These are phyloP conservation scores for Trichosurus vulpecula DNA, from an alignment of 2,797 vertebrate genomes.

Conservation along the genomic window DNA sequence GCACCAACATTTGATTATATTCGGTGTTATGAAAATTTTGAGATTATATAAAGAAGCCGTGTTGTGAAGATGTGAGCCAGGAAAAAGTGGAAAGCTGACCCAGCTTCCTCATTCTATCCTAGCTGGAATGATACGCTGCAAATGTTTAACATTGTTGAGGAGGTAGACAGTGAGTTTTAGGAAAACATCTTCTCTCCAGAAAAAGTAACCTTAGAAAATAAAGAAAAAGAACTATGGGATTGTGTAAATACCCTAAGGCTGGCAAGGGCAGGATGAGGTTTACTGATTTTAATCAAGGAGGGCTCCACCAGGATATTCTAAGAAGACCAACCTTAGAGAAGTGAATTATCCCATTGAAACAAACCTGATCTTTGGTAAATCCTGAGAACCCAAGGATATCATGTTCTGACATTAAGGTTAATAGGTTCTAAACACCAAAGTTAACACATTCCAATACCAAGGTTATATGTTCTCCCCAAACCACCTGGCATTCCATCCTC, in stretches of 20 bases:
- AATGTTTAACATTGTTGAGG: neutral
- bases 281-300: neutral
- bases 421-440: no score
- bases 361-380: neutral
- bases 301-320: neutral
- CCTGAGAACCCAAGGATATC: neutral
- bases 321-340: neutral
- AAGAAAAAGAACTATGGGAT: neutral
- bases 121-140: neutral
- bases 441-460: neutral
- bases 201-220: neutral
- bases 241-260: neutral
- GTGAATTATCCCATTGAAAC: neutral
- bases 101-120: neutral
- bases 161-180: neutral
- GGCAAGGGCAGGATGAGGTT: neutral
- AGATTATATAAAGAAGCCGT: slow-evolving; percentile 46
- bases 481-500: neutral
- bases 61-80: slow-evolving; percentile 51
- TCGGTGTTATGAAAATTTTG: slow-evolving; percentile 47
- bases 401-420: neutral
- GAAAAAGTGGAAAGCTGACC: neutral
- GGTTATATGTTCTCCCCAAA: neutral
- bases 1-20: slow-evolving; percentile 35
- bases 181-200: neutral